A percentile compares a stretch with the other conserved stretches of the same genome.
Conservation (phyloP, 2,113 vertebrate species). For the Strix aluco region DNA sequence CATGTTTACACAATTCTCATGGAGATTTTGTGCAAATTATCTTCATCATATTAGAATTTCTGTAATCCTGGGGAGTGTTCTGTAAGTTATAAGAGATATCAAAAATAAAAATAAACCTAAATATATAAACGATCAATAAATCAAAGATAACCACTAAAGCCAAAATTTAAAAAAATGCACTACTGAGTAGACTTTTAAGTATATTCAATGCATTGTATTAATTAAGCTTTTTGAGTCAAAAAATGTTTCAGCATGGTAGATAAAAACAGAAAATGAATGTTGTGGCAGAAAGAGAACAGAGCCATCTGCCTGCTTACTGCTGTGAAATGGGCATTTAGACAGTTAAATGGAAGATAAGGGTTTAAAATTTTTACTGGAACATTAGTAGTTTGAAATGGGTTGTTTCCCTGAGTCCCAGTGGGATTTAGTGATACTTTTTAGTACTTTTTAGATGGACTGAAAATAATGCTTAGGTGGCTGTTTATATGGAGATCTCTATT, state of each 20-base stretch:
- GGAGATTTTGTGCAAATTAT: not conserved
- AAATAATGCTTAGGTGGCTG: not conserved
- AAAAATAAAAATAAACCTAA: not conserved
- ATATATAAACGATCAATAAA: not conserved
- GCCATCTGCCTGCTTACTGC: not conserved
- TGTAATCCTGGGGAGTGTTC: not conserved
- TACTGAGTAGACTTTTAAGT: not conserved
- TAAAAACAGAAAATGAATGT: not conserved
- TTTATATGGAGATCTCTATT: not conserved
- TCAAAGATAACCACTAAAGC: not conserved
- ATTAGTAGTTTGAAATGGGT: not conserved
- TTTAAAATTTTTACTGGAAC: not conserved
- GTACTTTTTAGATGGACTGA: not conserved
- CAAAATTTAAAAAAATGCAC: not conserved
- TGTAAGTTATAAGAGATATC: not conserved
- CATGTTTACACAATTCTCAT: not conserved
- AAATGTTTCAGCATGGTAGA: not conserved
- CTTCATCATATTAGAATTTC: not conserved
- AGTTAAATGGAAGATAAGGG: not conserved
- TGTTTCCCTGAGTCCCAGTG: not conserved
- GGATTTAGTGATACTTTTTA: not conserved
- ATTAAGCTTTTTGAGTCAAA: not conserved
- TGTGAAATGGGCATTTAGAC: not conserved
- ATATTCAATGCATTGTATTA: not conserved
- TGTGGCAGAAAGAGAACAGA: not conserved